These are phyloP conservation scores for Drosophila asahinai DNA, from an alignment of 1,140 invertebrate genomes.

Conservation along the genomic window DNA sequence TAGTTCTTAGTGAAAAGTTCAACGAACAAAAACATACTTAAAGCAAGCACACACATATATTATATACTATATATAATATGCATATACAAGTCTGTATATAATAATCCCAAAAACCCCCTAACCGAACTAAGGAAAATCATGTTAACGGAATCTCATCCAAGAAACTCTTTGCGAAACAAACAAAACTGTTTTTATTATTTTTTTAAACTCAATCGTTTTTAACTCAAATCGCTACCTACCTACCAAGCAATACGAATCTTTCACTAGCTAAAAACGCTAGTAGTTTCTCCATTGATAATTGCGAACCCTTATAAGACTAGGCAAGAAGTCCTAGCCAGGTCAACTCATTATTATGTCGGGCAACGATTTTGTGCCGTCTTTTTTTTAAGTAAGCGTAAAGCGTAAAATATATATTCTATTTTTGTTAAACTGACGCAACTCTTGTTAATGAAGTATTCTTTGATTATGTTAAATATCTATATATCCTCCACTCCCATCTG, in stretches of 20 bases:
- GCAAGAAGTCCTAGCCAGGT: slow-evolving; percentile 4
- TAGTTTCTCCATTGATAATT: slow-evolving; percentile 38
- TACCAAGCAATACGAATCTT: slow-evolving; percentile 60
- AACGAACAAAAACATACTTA: slow-evolving; percentile 64
- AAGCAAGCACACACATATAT: slow-evolving; percentile 35
- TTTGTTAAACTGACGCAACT: slow-evolving; percentile 76
- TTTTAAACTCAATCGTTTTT: slow-evolving; percentile 28
- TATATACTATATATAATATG: slow-evolving; percentile 35
- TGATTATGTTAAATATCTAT: slow-evolving; percentile 57
- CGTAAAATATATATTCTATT: slow-evolving; percentile 31
- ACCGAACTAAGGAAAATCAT: slow-evolving; percentile 52
- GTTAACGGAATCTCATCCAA: slow-evolving; percentile 67
- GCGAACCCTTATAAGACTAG: slow-evolving; percentile 1
- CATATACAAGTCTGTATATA: slow-evolving; percentile 58
- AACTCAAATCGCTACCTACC: slow-evolving; percentile 15
- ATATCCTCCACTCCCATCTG: slow-evolving; percentile 16
- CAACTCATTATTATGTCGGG: slow-evolving; percentile 46
- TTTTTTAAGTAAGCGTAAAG: slow-evolving; percentile 22
- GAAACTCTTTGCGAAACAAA: slow-evolving; percentile 45
- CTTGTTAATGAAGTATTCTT: slow-evolving; percentile 78
- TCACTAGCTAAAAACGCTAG: slow-evolving; percentile 39
- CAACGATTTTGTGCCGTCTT: slow-evolving; percentile 4
- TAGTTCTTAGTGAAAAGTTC: slow-evolving; percentile 53
- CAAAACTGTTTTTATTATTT: slow-evolving; percentile 42
- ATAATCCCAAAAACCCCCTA: slow-evolving; percentile 29